Evolutionary conservation across 2,888 invertebrate species (phyloP).

Genomic region (Archips crataeganus): DNA sequence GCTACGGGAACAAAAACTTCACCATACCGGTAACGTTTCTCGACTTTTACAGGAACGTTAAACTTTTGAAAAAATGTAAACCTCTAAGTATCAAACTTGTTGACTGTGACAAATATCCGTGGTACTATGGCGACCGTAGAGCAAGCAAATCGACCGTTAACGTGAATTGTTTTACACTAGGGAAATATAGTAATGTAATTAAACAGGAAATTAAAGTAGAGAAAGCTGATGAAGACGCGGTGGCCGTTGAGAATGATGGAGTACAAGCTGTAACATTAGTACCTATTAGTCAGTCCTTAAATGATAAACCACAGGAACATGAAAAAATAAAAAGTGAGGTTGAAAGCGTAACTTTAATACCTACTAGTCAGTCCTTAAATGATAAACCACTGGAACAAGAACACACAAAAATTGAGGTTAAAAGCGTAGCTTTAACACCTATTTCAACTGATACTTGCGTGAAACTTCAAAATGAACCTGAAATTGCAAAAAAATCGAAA

Average conservation of each 20-base stretch:
- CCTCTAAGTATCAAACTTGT: constrained; percentile 46
- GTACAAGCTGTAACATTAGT: background rate
- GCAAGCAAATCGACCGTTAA: background rate
- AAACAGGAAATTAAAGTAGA: background rate
- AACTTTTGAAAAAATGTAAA: constrained; percentile 44
- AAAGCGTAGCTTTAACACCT: background rate
- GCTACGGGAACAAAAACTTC: constrained; percentile 36
- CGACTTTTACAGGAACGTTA: constrained; percentile 44
- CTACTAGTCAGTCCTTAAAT: background rate
- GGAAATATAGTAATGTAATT: background rate
- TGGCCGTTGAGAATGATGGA: background rate
- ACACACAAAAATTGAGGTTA: background rate
- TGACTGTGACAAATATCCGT: constrained; percentile 45
- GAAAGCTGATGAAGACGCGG: background rate
- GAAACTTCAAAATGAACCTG: constrained; percentile 1
- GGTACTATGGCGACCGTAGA: constrained; percentile 25
- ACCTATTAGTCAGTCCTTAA: background rate
- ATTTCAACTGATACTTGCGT: constrained; percentile 4
- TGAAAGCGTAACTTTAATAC: background rate
- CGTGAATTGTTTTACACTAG: background rate
- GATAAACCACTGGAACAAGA: background rate
- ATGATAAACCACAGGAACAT: background rate
- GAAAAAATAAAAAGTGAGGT: background rate
- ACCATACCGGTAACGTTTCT: constrained; percentile 46
- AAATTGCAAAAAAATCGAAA: constrained; percentile 10